phyloP scores from a whole-genome alignment of 2,888 invertebrate species.

The Candidula unifasciata region DNA sequence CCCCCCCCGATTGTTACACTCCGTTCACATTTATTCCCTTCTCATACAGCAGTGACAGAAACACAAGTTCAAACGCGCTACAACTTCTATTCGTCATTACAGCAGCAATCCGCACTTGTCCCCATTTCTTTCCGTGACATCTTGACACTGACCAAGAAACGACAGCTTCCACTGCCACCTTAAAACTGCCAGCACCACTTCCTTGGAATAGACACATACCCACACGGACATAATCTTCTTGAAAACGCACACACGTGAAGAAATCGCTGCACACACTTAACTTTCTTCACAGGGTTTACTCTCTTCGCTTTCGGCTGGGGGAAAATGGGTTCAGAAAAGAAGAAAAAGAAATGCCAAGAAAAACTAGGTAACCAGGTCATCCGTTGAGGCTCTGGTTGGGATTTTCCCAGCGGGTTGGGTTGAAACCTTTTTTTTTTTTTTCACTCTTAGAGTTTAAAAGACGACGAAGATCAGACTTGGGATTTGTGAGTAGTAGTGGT shows the following conservation, averaged over 20 bases:
- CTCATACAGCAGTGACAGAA: too few species aligned
- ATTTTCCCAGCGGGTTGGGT: constrained; percentile 33
- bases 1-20: too few species aligned
- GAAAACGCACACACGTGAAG: not conserved
- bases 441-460: not conserved
- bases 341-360: not conserved
- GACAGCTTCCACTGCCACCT: not conserved
- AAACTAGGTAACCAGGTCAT: constrained; percentile 42
- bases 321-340: not conserved
- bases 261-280: not conserved
- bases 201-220: not conserved
- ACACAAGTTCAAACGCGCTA: too few species aligned
- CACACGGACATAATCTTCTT: not conserved
- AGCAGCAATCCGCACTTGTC: not conserved
- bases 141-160: too few species aligned
- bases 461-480: not conserved
- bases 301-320: not conserved
- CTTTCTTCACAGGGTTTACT: constrained; percentile 6
- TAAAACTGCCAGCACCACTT: not conserved
- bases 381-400: constrained; percentile 23
- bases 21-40: too few species aligned
- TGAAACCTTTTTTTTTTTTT: not conserved
- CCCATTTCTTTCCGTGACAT: too few species aligned
- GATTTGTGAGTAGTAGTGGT: not conserved
- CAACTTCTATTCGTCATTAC: too few species aligned